Conservation (phyloP, 2,113 vertebrate species). For the Oryzias celebensis region DNA sequence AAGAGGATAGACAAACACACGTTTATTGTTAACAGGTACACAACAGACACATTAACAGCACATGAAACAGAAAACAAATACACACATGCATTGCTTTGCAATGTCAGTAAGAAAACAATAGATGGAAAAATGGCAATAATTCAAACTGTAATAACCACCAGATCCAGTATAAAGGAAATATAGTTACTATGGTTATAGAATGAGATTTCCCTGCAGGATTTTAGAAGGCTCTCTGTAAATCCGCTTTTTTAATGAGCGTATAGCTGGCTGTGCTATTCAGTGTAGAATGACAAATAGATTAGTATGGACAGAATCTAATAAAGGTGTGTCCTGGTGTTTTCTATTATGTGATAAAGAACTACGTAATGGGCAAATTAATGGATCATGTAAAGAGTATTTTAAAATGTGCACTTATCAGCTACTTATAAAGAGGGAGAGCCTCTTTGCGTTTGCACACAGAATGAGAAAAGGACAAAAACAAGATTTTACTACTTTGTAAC, state of each 20-base stretch:
- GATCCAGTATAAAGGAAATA: neutral
- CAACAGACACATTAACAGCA: slow-evolving; percentile 6
- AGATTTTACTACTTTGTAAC: too few species aligned
- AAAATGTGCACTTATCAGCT: too few species aligned
- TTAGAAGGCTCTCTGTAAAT: slow-evolving; percentile 30
- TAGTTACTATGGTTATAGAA: slow-evolving; percentile 21
- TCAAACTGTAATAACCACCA: neutral
- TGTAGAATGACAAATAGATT: too few species aligned
- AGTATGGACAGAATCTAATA: too few species aligned
- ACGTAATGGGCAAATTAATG: neutral
- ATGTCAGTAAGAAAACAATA: too few species aligned
- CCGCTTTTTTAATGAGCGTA: slow-evolving; percentile 30
- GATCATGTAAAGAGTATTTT: neutral
- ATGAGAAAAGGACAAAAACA: too few species aligned
- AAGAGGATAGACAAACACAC: slow-evolving; percentile 10
- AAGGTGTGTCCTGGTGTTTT: too few species aligned
- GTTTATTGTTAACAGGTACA: slow-evolving; percentile 24
- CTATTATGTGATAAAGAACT: too few species aligned
- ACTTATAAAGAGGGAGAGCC: too few species aligned
- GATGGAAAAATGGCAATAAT: too few species aligned
- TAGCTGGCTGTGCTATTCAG: too few species aligned
- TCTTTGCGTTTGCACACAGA: too few species aligned
- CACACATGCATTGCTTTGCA: neutral
- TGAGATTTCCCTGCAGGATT: neutral
- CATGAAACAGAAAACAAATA: neutral